A percentile compares a stretch with the other conserved stretches of the same genome.
Evolutionary conservation across 2,797 vertebrate species (phyloP).

Genomic region (Hozukius guyotensis): DNA sequence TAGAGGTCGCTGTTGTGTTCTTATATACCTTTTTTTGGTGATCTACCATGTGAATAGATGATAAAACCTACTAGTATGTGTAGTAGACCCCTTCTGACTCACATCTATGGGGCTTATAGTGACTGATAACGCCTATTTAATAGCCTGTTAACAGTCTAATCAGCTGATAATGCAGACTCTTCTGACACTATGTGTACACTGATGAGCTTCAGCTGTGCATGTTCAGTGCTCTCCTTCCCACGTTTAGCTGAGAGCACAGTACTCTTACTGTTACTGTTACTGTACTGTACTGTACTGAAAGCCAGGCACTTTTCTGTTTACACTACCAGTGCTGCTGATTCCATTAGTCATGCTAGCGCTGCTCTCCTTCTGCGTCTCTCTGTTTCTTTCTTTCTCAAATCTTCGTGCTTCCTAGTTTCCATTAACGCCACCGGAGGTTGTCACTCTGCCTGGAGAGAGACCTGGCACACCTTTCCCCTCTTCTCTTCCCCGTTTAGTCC

Average conservation of each 20-base stretch:
- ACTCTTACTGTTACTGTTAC: not conserved
- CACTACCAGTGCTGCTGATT: conserved; percentile 25
- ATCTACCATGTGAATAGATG: too few relatives aligned
- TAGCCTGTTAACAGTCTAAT: too few relatives aligned
- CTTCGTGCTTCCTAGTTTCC: conserved; percentile 33
- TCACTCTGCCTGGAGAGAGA: not conserved
- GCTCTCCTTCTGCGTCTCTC: conserved; percentile 12
- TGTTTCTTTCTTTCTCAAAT: not conserved
- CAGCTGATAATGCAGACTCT: not conserved
- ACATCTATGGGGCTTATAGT: too few relatives aligned
- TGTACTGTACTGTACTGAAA: not conserved
- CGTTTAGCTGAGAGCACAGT: conserved; percentile 13
- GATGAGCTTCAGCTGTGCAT: not conserved
- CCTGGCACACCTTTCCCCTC: conserved; percentile 10
- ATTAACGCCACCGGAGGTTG: not conserved
- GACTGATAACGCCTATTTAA: too few relatives aligned
- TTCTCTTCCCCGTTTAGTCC: not conserved
- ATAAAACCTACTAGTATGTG: too few relatives aligned
- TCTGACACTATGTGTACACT: not conserved
- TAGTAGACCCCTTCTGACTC: too few relatives aligned
- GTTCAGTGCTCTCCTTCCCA: not conserved
- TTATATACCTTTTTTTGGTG: too few relatives aligned
- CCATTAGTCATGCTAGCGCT: conserved; percentile 52
- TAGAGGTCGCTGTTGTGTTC: too few relatives aligned
- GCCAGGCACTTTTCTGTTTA: conserved; percentile 35